Conservation (phyloP, 2,888 invertebrate genomes). For the Melinaea menophilus region DNA sequence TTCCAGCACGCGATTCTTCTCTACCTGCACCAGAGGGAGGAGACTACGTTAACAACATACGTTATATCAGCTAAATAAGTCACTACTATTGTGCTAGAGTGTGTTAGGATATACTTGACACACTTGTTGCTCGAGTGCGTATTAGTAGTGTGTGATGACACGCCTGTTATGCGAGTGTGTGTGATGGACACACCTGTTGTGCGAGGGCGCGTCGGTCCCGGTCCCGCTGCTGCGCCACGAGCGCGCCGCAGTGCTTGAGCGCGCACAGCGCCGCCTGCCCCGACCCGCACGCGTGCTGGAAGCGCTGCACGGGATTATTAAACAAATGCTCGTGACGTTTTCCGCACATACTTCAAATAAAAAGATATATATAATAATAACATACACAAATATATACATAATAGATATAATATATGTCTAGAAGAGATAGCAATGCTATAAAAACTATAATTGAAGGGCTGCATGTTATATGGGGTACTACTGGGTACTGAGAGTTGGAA, state of each 20-base stretch:
- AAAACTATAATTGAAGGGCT: too few species aligned
- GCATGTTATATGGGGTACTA: too few species aligned
- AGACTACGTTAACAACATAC: neutral
- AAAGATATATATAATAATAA: too few species aligned
- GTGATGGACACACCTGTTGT: slow-evolving; percentile 48
- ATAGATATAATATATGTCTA: too few species aligned
- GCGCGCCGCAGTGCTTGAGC: slow-evolving; percentile 79
- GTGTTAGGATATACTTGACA: too few species aligned
- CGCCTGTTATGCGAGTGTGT: slow-evolving; percentile 58
- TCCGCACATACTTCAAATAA: too few species aligned
- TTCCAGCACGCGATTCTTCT: slow-evolving; percentile 81
- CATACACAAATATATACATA: too few species aligned
- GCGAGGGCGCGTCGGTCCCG: slow-evolving; percentile 62
- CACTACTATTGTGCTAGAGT: too few species aligned
- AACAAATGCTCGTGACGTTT: too few species aligned
- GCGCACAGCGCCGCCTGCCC: slow-evolving; percentile 78
- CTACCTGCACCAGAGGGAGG: slow-evolving; percentile 50
- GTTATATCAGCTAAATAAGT: neutral
- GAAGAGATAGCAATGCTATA: too few species aligned
- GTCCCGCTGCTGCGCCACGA: slow-evolving; percentile 81
- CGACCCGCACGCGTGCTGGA: slow-evolving; percentile 77
- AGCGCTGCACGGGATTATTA: slow-evolving; percentile 50
- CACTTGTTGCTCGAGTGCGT: too few species aligned
- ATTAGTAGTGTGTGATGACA: neutral
- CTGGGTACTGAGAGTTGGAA: too few species aligned